Base-by-base conservation (phyloP, 2,113 vertebrate genomes). In the Chunga burmeisteri region DNA sequence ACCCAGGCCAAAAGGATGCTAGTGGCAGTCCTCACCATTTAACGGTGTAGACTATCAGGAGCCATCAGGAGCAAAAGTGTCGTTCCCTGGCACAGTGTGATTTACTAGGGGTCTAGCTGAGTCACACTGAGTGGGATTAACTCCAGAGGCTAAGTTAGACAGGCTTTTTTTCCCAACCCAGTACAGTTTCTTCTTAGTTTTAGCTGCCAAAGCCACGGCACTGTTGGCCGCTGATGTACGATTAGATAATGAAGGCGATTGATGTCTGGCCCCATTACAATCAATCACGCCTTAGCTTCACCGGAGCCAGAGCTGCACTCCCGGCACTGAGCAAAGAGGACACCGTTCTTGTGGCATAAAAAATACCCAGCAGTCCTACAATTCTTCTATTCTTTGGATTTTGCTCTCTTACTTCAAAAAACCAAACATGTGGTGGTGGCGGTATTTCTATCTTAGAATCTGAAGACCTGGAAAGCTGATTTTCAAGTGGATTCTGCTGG, bases 21-120 rank as follows among this genome's bases (percentile, higher is more conserved):
- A 27, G 27, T n/a, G 32, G 10, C 50, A 46, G 17, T 9, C 11
- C 53, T 90, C 85, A n/a, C 40, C 17, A 25, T 53, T 71, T 50
- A 30, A 42, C 67, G n/a, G 16, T 38, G 36, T 13, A 81, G 81
- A 58, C 55, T n/a, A 16, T 36, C 50, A 67, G 83, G 27, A 61
- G 61, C 47, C 50, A 16, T 16, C 7, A 26, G 46, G 34, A 40
- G 14, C 16, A 52, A 38, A 29, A 32, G 10, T 13, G 32, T 22
- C 0, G 0, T 42, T 88, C 30, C n/a, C 36, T 56, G 53, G 20
- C 73, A 22, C 22, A 0, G 8, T 20, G 22, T 67, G 40, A 49
- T 80, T 65, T 53, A 34, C 58, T 49, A 30, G 25, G 56, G 50
- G 14, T 47, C 61, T 62, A 23, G 21, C 12, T 86, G 63, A 78